phyloP scores from a whole-genome alignment of 2,888 invertebrate species.

The Ormyrus nitidulus region DNA sequence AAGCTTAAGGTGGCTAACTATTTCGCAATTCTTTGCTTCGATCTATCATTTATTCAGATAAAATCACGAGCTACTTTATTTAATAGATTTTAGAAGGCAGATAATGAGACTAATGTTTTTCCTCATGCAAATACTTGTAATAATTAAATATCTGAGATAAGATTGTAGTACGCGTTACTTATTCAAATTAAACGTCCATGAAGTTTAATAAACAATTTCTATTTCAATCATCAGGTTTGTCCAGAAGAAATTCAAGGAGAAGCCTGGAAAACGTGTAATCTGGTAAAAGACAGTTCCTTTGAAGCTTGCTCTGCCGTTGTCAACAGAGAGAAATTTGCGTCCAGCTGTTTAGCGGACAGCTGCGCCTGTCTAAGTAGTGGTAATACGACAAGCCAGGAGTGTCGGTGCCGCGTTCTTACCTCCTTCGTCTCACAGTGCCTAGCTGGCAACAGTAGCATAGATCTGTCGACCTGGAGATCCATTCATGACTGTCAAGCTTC shows the following conservation, averaged over 20 bases:
- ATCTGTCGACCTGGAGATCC: constrained; percentile 84
- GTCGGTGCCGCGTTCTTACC: constrained; percentile 84
- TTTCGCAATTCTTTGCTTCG: no score
- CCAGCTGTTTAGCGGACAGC: constrained; percentile 83
- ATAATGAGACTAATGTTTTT: no score
- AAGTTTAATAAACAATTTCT: no score
- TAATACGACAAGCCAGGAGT: constrained; percentile 76
- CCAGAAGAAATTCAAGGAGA: constrained; percentile 80
- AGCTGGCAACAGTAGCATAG: constrained; percentile 79
- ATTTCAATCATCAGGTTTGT: constrained; percentile 74
- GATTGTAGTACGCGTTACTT: no score
- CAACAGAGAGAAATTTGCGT: constrained; percentile 83
- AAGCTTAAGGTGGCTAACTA: constrained; percentile 68
- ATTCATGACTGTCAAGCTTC: constrained; percentile 83
- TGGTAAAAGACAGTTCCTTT: constrained; percentile 82
- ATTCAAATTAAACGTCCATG: no score
- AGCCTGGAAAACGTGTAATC: constrained; percentile 83
- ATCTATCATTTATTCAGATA: no score
- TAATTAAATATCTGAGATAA: no score
- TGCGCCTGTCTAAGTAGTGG: constrained; percentile 82
- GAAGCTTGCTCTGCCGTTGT: constrained; percentile 80
- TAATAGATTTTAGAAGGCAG: no score
- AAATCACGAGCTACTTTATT: no score
- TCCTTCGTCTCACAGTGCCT: constrained; percentile 86
- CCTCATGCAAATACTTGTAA: no score